Percentiles rank a stretch among this genome's conserved stretches.
These are phyloP conservation scores for Napeogenes sylphis DNA, from an alignment of 2,888 invertebrate genomes.

Conservation along the genomic window DNA sequence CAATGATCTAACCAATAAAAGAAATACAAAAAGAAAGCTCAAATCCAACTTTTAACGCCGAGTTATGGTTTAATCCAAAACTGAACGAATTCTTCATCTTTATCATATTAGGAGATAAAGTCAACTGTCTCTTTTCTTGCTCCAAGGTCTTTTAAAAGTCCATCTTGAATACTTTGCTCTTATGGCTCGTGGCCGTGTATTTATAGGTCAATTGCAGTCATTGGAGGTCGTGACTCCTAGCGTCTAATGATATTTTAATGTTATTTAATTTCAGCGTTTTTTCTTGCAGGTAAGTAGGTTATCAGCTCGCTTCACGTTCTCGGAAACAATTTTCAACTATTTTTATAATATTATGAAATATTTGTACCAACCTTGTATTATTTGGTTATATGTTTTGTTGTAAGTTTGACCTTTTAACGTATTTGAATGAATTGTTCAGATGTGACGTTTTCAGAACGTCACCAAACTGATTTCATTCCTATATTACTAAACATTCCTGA, in stretches of 20 bases:
- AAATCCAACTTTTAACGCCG: too few species aligned
- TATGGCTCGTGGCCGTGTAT: slow-evolving; percentile 32
- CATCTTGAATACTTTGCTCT: slow-evolving; percentile 30
- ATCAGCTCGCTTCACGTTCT: slow-evolving; percentile 27
- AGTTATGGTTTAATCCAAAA: too few species aligned
- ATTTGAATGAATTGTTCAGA: not conserved
- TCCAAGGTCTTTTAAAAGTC: too few species aligned
- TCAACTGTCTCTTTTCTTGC: too few species aligned
- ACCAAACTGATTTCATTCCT: not conserved
- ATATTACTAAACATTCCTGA: not conserved
- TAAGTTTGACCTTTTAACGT: not conserved
- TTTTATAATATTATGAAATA: slow-evolving; percentile 17
- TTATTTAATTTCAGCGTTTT: slow-evolving; percentile 61
- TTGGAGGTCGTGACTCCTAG: slow-evolving; percentile 58
- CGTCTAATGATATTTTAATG: slow-evolving; percentile 69
- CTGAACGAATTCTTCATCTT: too few species aligned
- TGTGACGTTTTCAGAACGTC: not conserved
- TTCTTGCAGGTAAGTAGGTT: slow-evolving; percentile 71
- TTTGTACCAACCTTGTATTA: not conserved
- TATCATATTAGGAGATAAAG: too few species aligned
- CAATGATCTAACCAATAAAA: not conserved
- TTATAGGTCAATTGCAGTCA: slow-evolving; percentile 55
- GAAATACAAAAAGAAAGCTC: too few species aligned
- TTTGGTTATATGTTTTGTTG: not conserved
- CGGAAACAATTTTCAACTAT: slow-evolving; percentile 17